Evolutionary conservation across 2,888 invertebrate species (phyloP).

Genomic region (Galerucella calmariensis): DNA sequence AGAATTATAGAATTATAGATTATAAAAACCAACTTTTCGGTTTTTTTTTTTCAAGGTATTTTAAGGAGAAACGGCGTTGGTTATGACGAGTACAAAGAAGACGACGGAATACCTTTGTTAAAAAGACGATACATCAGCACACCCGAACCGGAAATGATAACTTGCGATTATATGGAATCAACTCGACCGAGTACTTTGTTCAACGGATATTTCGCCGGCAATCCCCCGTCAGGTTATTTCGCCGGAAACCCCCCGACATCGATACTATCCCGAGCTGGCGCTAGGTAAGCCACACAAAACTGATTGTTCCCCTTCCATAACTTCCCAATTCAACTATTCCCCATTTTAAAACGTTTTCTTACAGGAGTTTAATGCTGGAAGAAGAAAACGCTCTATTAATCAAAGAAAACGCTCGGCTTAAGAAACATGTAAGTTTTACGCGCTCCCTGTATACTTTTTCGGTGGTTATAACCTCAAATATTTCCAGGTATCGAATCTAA

Average conservation of each 20-base stretch:
- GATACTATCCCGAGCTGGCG: conserved; percentile 59
- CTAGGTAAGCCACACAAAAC: conserved; percentile 52
- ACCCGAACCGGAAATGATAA: conserved; percentile 50
- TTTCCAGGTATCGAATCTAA: conserved; percentile 72
- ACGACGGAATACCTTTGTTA: conserved; percentile 59
- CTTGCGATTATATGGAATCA: conserved; percentile 48
- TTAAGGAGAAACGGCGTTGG: conserved; percentile 52
- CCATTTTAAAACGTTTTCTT: conserved; percentile 29
- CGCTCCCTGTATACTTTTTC: no score
- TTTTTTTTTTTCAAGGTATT: conserved; percentile 39
- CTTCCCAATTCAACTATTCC: not conserved
- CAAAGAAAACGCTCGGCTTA: conserved; percentile 76
- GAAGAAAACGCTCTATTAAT: conserved; percentile 77
- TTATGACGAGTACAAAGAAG: conserved; percentile 57
- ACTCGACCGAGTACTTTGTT: conserved; percentile 51
- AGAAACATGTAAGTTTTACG: conserved; percentile 72
- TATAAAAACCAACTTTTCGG: not conserved
- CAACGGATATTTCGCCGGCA: conserved; percentile 63
- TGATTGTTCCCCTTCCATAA: not conserved
- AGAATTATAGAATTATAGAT: no score
- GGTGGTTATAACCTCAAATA: not conserved
- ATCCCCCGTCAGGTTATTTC: conserved; percentile 56
- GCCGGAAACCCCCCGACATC: conserved; percentile 61
- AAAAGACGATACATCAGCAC: conserved; percentile 60
- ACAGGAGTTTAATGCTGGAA: conserved; percentile 68